Percentiles rank a stretch among this genome's conserved stretches.
phyloP scores from a whole-genome alignment of 2,888 invertebrate species.

The Agrilus biguttatus region DNA sequence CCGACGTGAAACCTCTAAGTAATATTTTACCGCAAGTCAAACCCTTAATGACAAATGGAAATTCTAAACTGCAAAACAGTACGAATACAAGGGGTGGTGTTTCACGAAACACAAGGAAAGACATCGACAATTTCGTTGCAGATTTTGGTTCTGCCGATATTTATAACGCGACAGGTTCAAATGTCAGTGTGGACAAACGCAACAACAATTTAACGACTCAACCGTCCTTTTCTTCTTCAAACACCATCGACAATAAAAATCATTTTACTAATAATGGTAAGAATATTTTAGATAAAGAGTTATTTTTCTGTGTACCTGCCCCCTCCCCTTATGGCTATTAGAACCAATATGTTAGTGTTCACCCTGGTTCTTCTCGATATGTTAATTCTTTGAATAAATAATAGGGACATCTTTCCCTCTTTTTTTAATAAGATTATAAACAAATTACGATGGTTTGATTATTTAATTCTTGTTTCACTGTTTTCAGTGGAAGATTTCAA shows the following conservation, averaged over 20 bases:
- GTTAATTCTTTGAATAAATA: no score
- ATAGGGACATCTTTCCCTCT: no score
- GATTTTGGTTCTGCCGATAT: constrained; percentile 60
- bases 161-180: constrained; percentile 38
- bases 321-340: no score
- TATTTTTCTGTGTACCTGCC: no score
- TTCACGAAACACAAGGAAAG: constrained; percentile 9
- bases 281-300: constrained; percentile 10
- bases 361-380: no score
- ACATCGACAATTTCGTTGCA: constrained; percentile 39
- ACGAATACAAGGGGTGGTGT: constrained; percentile 1
- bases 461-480: constrained; percentile 5
- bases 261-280: constrained; percentile 42
- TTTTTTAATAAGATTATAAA: no score
- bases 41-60: background rate
- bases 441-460: background rate
- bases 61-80: constrained; percentile 11
- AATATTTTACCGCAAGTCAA: background rate
- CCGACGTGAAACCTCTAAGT: constrained; percentile 6
- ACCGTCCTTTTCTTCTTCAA: constrained; percentile 44
- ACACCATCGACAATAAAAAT: constrained; percentile 47
- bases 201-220: constrained; percentile 16
- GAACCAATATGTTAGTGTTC: no score
- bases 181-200: constrained; percentile 14
- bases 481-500: constrained; percentile 18